Evolutionary conservation across 2,888 invertebrate genomes (phyloP), one percentile per base, ranked within the genome.

Genomic region (Watsonalla cultraria): DNA sequence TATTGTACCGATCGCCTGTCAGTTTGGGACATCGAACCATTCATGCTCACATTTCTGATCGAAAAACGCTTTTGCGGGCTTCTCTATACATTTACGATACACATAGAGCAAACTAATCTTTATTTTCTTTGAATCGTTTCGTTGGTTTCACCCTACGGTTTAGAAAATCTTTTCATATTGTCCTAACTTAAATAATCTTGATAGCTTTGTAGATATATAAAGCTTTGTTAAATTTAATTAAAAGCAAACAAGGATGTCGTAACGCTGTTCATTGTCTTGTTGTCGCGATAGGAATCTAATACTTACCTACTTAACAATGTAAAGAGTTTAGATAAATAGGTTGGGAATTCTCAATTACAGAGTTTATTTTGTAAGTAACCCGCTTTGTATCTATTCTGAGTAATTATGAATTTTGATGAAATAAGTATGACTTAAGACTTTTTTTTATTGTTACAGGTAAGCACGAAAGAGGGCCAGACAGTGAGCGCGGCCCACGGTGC

Each of bases 391-490:
- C n/a, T n/a, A n/a, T n/a, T 42, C 5, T 42, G 5, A 42, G 5
- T 11, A 11, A 11, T 42, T 42, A 1, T 24, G 24, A 24, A 1
- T 24, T 24, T 24, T 24, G 4, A 24, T 1, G 4, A 24, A 24
- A 24, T 15, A 14, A 15, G 46, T 11, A 46, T 24, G 15, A 9
- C 9, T 46, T 24, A 4, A 9, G 11, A n/a, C 7, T 13, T 14
- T 49, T 37, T 49, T 13, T 49, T 7, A 48, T 48, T 49, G 49
- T 49, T 49, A 39, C 92, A 95, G 94, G 94, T 95, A 55, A 92
- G 94, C 47, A 94, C 94, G 73, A 92, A 93, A 54, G 95, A 95
- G 75, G 96, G 95, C 14, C 93, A 94, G 66, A 90, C 93, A 35
- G 78, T 94, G 45, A 94, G 95, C 46, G 91, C 93, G 46, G 92